Evolutionary conservation across 2,113 vertebrate genomes (phyloP), one percentile per base, ranked within the genome.

Genomic region (Xiphophorus hellerii): DNA sequence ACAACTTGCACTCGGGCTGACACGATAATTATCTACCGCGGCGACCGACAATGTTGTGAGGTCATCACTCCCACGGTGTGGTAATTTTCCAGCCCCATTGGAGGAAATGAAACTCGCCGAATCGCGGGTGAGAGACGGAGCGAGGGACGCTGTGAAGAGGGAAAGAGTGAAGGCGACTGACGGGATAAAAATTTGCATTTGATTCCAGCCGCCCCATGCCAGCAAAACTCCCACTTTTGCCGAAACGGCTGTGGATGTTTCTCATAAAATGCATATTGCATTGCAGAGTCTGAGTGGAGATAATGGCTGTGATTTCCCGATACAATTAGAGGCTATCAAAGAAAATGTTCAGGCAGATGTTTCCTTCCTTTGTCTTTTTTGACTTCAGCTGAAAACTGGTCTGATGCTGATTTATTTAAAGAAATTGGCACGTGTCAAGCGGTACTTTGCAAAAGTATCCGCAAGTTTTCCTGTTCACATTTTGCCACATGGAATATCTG

Each of bases 221-320:
- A 69, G 60, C 73, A 66, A 44, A 64, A 71, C 73, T 69, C 77
- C 84, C 63, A 64, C 61, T 74, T 51, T 35, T 62, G 25, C 63
- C 51, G 44, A 67, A 81, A 73, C 67, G 68, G 64, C 31, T 71
- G 60, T 58, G 77, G 74, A 80, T 81, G 67, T 77, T 62, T 84
- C 81, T 85, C 77, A 87, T 92, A 91, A 88, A 87, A 87, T 30
- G 7, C 76, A 84, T 91, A 92, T 92, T 90, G 69, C 76, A 76
- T 89, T 72, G 17, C 17, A 86, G 91, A 79, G 84, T 74, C 87
- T 84, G 54, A 48, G 86, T 15, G 79, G 81, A 85, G 70, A 83
- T 78, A 78, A 79, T 74, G 44, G 88, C 13, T 76, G 58, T 83
- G 72, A 86, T 87, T 77, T 88, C 62, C 33, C 58, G 86, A 86